Conservation (phyloP, 2,888 invertebrate species). For the Cyclophora punctaria region DNA sequence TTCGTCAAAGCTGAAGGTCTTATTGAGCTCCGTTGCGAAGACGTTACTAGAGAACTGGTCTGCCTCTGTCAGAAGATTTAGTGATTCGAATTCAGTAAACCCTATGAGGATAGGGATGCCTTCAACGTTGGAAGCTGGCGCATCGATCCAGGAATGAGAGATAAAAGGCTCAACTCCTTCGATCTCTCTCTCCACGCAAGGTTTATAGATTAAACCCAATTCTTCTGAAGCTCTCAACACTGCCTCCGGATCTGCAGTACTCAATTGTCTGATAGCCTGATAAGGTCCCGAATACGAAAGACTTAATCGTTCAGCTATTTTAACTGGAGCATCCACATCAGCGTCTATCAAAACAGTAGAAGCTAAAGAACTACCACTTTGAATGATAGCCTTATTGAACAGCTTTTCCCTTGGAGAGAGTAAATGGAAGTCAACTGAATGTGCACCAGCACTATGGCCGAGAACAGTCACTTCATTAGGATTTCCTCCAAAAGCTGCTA, state of each 20-base stretch:
- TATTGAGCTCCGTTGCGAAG: slow-evolving; percentile 20
- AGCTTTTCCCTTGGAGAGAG: slow-evolving; percentile 30
- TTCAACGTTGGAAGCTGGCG: slow-evolving; percentile 29
- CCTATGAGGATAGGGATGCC: slow-evolving; percentile 38
- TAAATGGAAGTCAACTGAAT: slow-evolving; percentile 39
- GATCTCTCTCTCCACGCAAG: slow-evolving; percentile 41
- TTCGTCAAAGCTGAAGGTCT: slow-evolving; percentile 20
- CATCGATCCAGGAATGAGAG: slow-evolving; percentile 29
- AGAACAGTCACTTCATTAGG: slow-evolving; percentile 35
- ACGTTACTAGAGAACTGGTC: slow-evolving; percentile 23
- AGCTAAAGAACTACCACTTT: slow-evolving; percentile 35
- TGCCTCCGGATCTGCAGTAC: slow-evolving; percentile 19
- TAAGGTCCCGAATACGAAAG: slow-evolving; percentile 18
- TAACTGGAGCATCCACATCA: slow-evolving; percentile 26
- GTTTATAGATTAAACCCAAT: slow-evolving; percentile 25
- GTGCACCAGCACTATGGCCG: slow-evolving; percentile 41
- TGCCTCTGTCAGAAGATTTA: slow-evolving; percentile 11
- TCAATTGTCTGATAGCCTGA: slow-evolving; percentile 32
- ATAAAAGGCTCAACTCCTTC: slow-evolving; percentile 35
- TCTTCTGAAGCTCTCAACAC: slow-evolving; percentile 27
- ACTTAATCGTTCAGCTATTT: slow-evolving; percentile 32
- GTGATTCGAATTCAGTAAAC: slow-evolving; percentile 35
- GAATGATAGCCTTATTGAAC: slow-evolving; percentile 36
- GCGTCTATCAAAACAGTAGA: slow-evolving; percentile 25
- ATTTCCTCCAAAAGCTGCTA: slow-evolving; percentile 46